Base-by-base conservation (phyloP, 2,888 invertebrate species). In the Dusona sp. region DNA sequence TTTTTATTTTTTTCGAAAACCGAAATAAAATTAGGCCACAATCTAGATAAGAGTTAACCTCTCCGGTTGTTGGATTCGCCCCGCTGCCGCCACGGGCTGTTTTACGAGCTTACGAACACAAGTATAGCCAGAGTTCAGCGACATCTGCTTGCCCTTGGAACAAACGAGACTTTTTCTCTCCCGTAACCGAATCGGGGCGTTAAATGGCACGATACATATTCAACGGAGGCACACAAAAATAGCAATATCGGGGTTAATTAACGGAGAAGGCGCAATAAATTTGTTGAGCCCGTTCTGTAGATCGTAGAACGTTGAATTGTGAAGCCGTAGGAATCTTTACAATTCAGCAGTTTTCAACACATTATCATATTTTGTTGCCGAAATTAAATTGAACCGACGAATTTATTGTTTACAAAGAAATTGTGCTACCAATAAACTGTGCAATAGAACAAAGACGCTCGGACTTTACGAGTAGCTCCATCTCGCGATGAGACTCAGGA, bases 11-110 rank as follows among this genome's bases (percentile, higher is more conserved):
- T 89, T 85, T 87, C 88, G 85, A 89, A 90, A 91, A 90, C 89
- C 89, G 87, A 90, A 91, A 92, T 92, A 89, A 92, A 93, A 92
- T 93, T 92, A 90, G 92, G 89, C 90, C 91, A 90, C 87, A 74
- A 89, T 87, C 87, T 89, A 77, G 90, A 89, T 90, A 90, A 90
- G 85, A 70, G 48, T 38, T 19, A 22, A 45, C 22, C 74, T 70
- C 77, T 57, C 29, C 25, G 51, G 57, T 67, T 67, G 68, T 64
- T 38, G 77, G 80, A 57, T 83, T 68, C 70, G 83, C 67, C 83
- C 77, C 77, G n/a, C 77, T 77, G n/a, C 36, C 57, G 65, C 70
- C 48, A 36, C 48, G 57, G 67, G 48, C 65, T 67, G 38, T 25
- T n/a, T 67, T 57, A 54, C 38, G 79, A 68, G 67, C 73, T 85